Conservation (phyloP, 2,888 invertebrate species). For the Tigriopus californicus region DNA sequence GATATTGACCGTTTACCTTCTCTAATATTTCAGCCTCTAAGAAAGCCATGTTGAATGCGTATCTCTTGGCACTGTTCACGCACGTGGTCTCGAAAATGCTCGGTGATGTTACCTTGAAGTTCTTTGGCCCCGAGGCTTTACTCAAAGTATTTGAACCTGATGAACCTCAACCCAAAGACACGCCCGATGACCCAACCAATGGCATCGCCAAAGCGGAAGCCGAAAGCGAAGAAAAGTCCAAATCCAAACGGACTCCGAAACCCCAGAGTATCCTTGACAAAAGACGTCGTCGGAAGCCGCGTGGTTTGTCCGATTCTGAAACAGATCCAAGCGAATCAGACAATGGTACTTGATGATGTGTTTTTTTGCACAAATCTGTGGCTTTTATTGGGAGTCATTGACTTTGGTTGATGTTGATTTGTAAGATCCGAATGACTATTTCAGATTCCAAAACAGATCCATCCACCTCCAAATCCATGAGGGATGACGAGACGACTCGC, state of each 20-base stretch:
- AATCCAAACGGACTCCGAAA: too few relatives aligned
- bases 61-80: not conserved
- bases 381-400: too few relatives aligned
- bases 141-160: not conserved
- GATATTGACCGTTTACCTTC: too few relatives aligned
- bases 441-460: too few relatives aligned
- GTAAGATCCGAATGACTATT: too few relatives aligned
- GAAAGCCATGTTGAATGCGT: not conserved
- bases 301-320: not conserved
- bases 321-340: not conserved
- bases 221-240: too few relatives aligned
- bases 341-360: not conserved
- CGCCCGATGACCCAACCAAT: not conserved
- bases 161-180: not conserved
- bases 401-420: too few relatives aligned
- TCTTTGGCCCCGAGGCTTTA: not conserved
- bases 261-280: too few relatives aligned
- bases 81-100: not conserved
- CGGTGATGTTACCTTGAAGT: not conserved
- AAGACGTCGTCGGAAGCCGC: not conserved
- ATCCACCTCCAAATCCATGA: not conserved
- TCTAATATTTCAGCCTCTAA: not conserved
- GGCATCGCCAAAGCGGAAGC: not conserved
- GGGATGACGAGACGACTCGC: not conserved
- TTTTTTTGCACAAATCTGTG: too few relatives aligned